Evolutionary conservation across 2,888 invertebrate species (phyloP).

Genomic region (Callosobruchus maculatus): DNA sequence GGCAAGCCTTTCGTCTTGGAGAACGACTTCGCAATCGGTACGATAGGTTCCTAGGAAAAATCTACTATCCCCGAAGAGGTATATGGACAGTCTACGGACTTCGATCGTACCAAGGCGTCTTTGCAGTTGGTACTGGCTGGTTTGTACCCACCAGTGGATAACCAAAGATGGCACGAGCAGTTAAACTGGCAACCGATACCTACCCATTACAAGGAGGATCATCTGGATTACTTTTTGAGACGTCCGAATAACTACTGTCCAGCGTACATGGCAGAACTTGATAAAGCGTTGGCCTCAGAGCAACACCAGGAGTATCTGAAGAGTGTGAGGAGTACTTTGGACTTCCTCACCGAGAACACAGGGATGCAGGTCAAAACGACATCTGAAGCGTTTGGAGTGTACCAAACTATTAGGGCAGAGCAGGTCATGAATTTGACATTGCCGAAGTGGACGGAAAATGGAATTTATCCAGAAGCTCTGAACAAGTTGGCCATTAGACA

Average conservation of each 20-base stretch:
- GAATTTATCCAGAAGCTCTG: conserved; percentile 41
- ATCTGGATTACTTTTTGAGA: conserved; percentile 22
- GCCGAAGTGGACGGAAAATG: conserved; percentile 47
- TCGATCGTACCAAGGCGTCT: conserved; percentile 68
- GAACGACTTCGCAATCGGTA: conserved; percentile 43
- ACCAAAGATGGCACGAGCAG: conserved; percentile 54
- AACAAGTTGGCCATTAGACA: conserved; percentile 42
- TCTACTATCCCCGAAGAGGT: conserved; percentile 55
- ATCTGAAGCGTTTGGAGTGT: conserved; percentile 33
- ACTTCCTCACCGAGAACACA: conserved; percentile 35
- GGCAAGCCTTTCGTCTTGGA: neutral
- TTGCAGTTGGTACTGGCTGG: conserved; percentile 64
- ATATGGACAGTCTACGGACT: conserved; percentile 63
- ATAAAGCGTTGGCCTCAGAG: conserved; percentile 31
- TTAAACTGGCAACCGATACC: conserved; percentile 65
- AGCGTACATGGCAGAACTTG: conserved; percentile 37
- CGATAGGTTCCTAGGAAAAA: conserved; percentile 55
- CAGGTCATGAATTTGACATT: conserved; percentile 41
- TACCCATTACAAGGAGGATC: neutral
- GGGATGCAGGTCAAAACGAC: conserved; percentile 31
- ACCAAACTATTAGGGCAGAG: conserved; percentile 43
- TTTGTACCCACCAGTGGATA: conserved; percentile 58
- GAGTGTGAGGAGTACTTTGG: conserved; percentile 10
- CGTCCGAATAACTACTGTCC: conserved; percentile 42
- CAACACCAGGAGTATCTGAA: conserved; percentile 3